phyloP scores from a whole-genome alignment of 2,797 vertebrate species.

The Antrozous pallidus region DNA sequence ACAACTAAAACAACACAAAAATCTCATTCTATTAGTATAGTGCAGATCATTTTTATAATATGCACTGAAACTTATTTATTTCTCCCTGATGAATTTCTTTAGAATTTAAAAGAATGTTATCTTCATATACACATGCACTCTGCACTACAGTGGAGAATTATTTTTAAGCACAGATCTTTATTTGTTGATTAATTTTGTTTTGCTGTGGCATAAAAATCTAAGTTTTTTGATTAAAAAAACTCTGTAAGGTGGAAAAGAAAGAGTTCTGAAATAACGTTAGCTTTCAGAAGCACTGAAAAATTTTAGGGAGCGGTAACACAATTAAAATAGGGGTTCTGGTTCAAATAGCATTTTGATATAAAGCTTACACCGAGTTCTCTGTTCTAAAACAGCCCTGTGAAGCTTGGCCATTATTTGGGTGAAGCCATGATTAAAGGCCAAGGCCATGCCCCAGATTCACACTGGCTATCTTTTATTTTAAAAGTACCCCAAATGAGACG shows the following conservation, averaged over 20 bases:
- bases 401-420: conserved; percentile 23
- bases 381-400: conserved; percentile 15
- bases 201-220: conserved; percentile 26
- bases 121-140: background rate
- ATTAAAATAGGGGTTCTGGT: conserved; percentile 52
- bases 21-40: conserved; percentile 14
- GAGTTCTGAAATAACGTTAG: conserved; percentile 30
- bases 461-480: background rate
- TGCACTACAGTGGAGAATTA: conserved; percentile 24
- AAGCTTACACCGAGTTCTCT: conserved; percentile 3
- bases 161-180: conserved; percentile 21
- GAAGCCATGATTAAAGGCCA: conserved; percentile 5
- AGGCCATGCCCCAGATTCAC: background rate
- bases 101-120: conserved; percentile 25
- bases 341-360: conserved; percentile 45
- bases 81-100: background rate
- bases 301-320: background rate
- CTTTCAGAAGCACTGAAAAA: conserved; percentile 29
- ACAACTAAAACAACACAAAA: conserved; percentile 33
- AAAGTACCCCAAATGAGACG: background rate
- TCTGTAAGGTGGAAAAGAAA: background rate
- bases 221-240: conserved; percentile 22
- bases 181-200: conserved; percentile 48
- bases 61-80: conserved; percentile 34
- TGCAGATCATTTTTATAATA: conserved; percentile 31